Evolutionary conservation across 2,797 vertebrate genomes (phyloP).

Genomic region (Rhinella marina): DNA sequence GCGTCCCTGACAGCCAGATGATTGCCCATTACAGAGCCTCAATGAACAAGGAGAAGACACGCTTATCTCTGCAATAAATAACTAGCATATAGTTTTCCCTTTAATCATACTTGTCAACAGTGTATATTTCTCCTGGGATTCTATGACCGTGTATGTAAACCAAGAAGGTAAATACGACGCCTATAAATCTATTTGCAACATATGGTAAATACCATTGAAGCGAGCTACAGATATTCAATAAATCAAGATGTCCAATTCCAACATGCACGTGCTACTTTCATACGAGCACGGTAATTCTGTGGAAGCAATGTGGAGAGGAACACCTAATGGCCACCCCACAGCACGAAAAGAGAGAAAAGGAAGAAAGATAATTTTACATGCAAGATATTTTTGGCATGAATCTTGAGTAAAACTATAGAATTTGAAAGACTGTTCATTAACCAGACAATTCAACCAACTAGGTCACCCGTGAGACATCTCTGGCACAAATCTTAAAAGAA

Average conservation of each 20-base stretch:
- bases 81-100: neutral
- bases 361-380: no score
- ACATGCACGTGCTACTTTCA: neutral
- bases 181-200: conserved; percentile 1
- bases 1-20: neutral
- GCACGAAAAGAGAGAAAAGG: no score
- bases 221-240: neutral
- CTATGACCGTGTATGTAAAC: neutral
- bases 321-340: neutral
- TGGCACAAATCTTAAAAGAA: no score
- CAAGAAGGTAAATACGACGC: neutral
- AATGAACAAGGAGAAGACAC: neutral
- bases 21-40: neutral
- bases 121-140: neutral
- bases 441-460: neutral
- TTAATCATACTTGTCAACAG: neutral
- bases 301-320: neutral
- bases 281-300: neutral
- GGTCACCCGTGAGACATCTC: no score
- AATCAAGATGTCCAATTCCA: neutral
- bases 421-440: neutral
- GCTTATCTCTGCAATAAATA: conserved; percentile 3
- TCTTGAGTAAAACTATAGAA: neutral
- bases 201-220: neutral
- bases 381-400: no score